Evolutionary conservation across 1,140 invertebrate genomes (phyloP), one percentile per base, ranked within the genome.

Genomic region (Anoplophora glabripennis): DNA sequence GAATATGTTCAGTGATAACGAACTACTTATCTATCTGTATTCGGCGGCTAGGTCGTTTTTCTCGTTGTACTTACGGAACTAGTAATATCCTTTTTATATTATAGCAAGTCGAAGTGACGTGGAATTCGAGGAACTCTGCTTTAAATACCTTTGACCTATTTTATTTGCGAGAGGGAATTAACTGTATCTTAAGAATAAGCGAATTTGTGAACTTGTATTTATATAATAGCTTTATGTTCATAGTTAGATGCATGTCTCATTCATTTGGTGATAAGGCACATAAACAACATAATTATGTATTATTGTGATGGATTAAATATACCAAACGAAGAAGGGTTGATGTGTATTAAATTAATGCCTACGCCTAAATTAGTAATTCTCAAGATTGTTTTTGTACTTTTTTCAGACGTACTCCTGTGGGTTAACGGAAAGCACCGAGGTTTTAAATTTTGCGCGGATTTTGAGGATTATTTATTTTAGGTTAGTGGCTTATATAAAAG

Each of bases 241-340:
- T 57, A 62, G 58, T 61, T 66, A 66, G 61, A 69, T 64, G 64
- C 64, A 69, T 69, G 67, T 48, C 46, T 48, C 11, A 48, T 33
- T 36, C 7, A 48, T 48, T 28, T 48, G 46, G 46, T 48, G 46
- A 48, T 48, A 48, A 48, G 46, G 46, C 46, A 48, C 46, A 17
- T 36, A 64, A 48, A 48, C 12, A 48, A 48, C 3, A 28, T 47
- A 15, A n/a, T 47, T 28, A 28, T 28, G 21, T 28, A 28, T 28
- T 28, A 28, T 28, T 28, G 21, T 28, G 21, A 28, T 28, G 21
- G 21, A 28, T 28, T 28, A 5, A 28, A 28, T 28, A 28, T 28
- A 28, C 3, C 2, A 28, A 28, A 28, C 21, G 21, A 28, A 28
- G 21, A 28, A 28, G 21, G 21, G 21, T 28, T 28, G 5, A 28